phyloP scores from a whole-genome alignment of 1,140 invertebrate genomes.

The Brachionus asplanchnoidis region DNA sequence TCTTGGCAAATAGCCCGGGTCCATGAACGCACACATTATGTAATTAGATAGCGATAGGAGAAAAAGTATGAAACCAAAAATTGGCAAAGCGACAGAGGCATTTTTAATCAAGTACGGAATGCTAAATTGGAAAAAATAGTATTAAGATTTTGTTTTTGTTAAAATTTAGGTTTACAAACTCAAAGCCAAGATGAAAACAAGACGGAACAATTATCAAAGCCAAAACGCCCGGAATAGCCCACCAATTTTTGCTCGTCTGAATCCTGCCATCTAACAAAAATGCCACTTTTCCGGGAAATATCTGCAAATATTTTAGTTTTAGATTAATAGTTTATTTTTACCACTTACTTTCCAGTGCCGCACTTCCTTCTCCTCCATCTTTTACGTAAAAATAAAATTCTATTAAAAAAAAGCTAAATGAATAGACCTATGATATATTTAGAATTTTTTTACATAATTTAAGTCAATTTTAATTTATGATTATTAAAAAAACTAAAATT shows the following conservation, averaged over 20 bases:
- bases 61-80: constrained; percentile 76
- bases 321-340: background rate
- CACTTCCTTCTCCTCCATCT: background rate
- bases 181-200: constrained; percentile 38
- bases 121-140: constrained; percentile 61
- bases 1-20: constrained; percentile 85
- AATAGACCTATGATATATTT: background rate
- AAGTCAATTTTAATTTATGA: background rate
- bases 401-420: background rate
- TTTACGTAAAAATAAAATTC: background rate
- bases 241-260: constrained; percentile 37
- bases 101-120: constrained; percentile 75
- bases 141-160: constrained; percentile 15
- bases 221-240: constrained; percentile 8
- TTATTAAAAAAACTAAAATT: constrained; percentile 4
- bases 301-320: background rate
- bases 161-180: constrained; percentile 20
- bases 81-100: constrained; percentile 78
- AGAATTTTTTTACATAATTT: background rate
- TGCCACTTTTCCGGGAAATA: constrained; percentile 29
- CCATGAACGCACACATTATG: constrained; percentile 82
- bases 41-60: constrained; percentile 83
- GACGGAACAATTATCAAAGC: background rate
- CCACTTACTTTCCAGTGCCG: constrained; percentile 32
- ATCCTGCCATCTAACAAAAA: background rate